Evolutionary conservation across 2,797 vertebrate genomes (phyloP), one percentile per base, ranked within the genome.

Genomic region (Gephyroberyx darwinii): DNA sequence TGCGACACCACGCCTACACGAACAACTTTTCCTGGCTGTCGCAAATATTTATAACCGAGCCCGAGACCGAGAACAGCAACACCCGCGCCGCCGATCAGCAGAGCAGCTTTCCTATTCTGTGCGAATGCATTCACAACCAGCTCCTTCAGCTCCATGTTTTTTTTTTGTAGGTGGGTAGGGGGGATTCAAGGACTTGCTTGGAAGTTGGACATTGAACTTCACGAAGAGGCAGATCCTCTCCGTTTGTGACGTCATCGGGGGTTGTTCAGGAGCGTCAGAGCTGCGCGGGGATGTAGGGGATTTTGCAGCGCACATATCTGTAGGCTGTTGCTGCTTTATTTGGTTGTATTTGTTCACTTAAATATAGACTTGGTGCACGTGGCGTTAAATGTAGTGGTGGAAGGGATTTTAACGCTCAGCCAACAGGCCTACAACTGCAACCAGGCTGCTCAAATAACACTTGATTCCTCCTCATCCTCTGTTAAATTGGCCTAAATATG

Each of bases 1-100:
- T 92, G 81, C 5, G 95, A 89, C 80, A 98, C 95, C 0, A 94
- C 93, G 57, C 96, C 96, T 4, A 97, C 96, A 0, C 84, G 93
- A 0, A 82, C 82, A 0, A 81, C 56, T 75, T 89, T 87, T 51
- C 90, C 92, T 16, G 88, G 68, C 69, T 60, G 88, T 2, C 85
- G 43, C n/a, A 85, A 69, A 67, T 87, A 91, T 78, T 83, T 93
- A 58, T 89, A 91, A 0, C 80, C 90, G 0, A 94, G 60, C 7
- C 80, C 90, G 0, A 94, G 31, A 2, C 89, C 92, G 22, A 94
- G 74, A 10, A 78, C 16, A 1, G 87, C 90, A 0, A 80, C 85
- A 1, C 86, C 85, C 3, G 88, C 83, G 6, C 90, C 93, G 1
- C 83, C 87, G 64, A 90, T 1, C 30, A 84, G 73, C 0, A 94